Evolutionary conservation across 2,888 invertebrate species (phyloP).

Genomic region (Meloe dianella): DNA sequence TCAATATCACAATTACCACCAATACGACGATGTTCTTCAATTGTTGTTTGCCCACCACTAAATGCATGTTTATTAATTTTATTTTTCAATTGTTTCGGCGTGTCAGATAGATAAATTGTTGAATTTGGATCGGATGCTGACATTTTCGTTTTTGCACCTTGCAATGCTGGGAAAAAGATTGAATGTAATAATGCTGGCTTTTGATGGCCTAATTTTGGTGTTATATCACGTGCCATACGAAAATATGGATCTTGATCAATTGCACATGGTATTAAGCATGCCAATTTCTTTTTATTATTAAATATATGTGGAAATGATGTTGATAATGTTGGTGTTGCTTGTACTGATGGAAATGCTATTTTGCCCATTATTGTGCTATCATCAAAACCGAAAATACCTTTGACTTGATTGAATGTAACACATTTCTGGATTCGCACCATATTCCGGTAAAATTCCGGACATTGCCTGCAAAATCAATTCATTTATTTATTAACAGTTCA

Average conservation of each 20-base stretch:
- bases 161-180: slow-evolving; percentile 71
- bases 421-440: slow-evolving; percentile 91
- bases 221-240: slow-evolving; percentile 98
- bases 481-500: no score
- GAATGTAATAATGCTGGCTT: slow-evolving; percentile 87
- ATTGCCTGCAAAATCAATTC: slow-evolving; percentile 65
- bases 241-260: slow-evolving; percentile 99
- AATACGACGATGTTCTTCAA: slow-evolving; percentile 87
- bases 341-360: slow-evolving; percentile 94
- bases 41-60: slow-evolving; percentile 91
- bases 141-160: slow-evolving; percentile 98
- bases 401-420: slow-evolving; percentile 97
- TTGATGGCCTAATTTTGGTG: slow-evolving; percentile 84
- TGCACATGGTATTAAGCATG: slow-evolving; percentile 93
- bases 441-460: slow-evolving; percentile 91
- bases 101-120: slow-evolving; percentile 94
- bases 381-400: slow-evolving; percentile 97
- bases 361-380: slow-evolving; percentile 97
- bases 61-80: slow-evolving; percentile 98
- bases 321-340: slow-evolving; percentile 93
- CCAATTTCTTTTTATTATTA: slow-evolving; percentile 75
- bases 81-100: slow-evolving; percentile 92
- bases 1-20: slow-evolving; percentile 98
- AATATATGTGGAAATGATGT: slow-evolving; percentile 92
- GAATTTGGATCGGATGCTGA: slow-evolving; percentile 94